phyloP scores from a whole-genome alignment of 2,113 vertebrate species.

The Siphamia tubifer region DNA sequence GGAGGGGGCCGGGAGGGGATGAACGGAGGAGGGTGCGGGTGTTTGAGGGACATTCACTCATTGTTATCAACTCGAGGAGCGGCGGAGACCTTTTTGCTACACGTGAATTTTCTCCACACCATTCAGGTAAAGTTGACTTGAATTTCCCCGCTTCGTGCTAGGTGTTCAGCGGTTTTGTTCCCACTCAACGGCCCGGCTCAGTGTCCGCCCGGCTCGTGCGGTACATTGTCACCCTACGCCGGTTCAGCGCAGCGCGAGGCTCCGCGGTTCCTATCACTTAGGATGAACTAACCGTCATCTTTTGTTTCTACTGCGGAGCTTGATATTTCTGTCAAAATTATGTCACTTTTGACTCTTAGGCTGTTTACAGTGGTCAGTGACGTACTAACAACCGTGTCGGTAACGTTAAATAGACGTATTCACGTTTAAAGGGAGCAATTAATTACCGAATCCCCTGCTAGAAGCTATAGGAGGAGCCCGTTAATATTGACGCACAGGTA shows the following conservation, averaged over 20 bases:
- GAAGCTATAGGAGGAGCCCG: slow-evolving; percentile 29
- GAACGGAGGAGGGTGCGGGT: slow-evolving; percentile 9
- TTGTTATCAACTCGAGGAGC: slow-evolving; percentile 63
- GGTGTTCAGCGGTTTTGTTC: not conserved
- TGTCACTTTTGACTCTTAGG: not conserved
- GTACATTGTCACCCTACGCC: not conserved
- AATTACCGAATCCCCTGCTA: not conserved
- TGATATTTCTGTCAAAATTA: not conserved
- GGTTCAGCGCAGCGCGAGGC: not conserved
- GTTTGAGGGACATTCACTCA: slow-evolving; percentile 47
- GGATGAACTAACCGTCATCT: slow-evolving; percentile 55
- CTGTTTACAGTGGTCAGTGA: not conserved
- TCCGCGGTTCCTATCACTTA: slow-evolving; percentile 12
- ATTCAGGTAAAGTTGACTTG: slow-evolving; percentile 57
- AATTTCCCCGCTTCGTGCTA: not conserved
- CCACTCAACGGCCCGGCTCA: not conserved
- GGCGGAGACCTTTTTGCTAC: slow-evolving; percentile 19
- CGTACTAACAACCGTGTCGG: not conserved
- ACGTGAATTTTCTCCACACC: slow-evolving; percentile 21
- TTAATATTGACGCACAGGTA: slow-evolving; percentile 22
- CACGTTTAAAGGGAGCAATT: not conserved
- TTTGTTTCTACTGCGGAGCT: slow-evolving; percentile 47
- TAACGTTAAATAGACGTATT: not conserved
- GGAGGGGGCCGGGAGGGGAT: slow-evolving; percentile 19
- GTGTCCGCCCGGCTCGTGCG: slow-evolving; percentile 14